Evolutionary conservation across 1,140 invertebrate genomes (phyloP).

Genomic region (Pygmarrhopalites habei): DNA sequence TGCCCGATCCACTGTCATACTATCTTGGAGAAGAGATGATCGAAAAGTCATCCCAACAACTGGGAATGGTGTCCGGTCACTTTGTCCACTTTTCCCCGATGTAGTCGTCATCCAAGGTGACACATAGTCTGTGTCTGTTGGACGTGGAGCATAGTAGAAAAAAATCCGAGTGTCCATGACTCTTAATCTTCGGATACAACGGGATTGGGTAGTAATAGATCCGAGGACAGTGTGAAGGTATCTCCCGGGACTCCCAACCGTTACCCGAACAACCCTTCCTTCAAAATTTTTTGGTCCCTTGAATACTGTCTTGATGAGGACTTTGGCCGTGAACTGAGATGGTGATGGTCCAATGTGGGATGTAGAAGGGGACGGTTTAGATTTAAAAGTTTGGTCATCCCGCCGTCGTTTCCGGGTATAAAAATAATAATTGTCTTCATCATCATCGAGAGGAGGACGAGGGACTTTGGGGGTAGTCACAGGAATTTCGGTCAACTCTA

Average conservation of each 20-base stretch:
- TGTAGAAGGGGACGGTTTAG: too few species aligned
- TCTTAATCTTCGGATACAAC: conserved; percentile 23
- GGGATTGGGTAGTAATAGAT: background rate
- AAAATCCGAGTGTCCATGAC: conserved; percentile 29
- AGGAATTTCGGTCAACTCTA: conserved; percentile 22
- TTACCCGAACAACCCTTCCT: conserved; percentile 15
- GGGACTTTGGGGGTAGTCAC: conserved; percentile 5
- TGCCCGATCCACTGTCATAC: background rate
- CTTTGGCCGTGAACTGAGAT: conserved; percentile 8
- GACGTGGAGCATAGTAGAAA: conserved; percentile 19
- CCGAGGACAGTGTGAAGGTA: too few species aligned
- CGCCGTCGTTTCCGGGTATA: background rate
- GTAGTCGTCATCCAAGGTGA: background rate
- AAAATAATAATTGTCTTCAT: conserved; percentile 17
- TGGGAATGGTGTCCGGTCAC: too few species aligned
- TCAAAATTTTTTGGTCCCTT: conserved; percentile 23
- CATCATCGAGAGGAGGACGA: too few species aligned
- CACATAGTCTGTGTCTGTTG: too few species aligned
- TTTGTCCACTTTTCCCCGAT: background rate
- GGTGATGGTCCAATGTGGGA: too few species aligned
- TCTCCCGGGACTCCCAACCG: conserved; percentile 1
- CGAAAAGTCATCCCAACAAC: background rate
- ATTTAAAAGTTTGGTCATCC: too few species aligned
- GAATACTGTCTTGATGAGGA: conserved; percentile 31
- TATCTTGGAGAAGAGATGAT: too few species aligned